Evolutionary conservation across 1,140 invertebrate species (phyloP).

Genomic region (Branchinecta lynchi): DNA sequence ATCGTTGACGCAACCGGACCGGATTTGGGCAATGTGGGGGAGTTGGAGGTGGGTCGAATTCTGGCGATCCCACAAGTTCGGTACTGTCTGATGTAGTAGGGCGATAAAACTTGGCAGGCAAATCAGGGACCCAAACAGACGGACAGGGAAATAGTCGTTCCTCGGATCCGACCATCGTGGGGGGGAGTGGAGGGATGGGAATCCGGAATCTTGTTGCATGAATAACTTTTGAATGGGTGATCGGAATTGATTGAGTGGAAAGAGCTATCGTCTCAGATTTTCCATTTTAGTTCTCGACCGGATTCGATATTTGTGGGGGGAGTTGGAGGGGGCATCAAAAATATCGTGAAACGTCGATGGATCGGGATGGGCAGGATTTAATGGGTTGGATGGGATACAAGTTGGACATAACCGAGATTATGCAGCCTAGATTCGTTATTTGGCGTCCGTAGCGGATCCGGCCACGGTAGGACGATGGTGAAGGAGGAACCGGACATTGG

Average conservation of each 20-base stretch:
- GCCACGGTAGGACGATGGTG: too few relatives aligned
- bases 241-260: not conserved
- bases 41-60: too few relatives aligned
- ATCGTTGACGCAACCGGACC: too few relatives aligned
- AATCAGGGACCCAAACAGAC: not conserved
- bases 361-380: too few relatives aligned
- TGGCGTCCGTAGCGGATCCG: too few relatives aligned
- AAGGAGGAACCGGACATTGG: too few relatives aligned
- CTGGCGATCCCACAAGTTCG: constrained; percentile 13
- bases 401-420: too few relatives aligned
- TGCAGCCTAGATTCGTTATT: too few relatives aligned
- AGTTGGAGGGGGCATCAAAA: not conserved
- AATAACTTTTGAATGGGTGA: not conserved
- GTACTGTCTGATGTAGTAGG: not conserved
- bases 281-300: constrained; percentile 1
- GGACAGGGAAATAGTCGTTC: not conserved
- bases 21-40: too few relatives aligned
- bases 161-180: not conserved
- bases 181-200: not conserved
- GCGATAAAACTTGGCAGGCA: constrained; percentile 2
- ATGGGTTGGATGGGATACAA: too few relatives aligned
- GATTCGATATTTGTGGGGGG: not conserved
- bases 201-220: not conserved
- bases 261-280: not conserved
- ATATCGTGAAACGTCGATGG: too few relatives aligned